Conservation (phyloP, 2,888 invertebrate species). For the Metellina segmentata region DNA sequence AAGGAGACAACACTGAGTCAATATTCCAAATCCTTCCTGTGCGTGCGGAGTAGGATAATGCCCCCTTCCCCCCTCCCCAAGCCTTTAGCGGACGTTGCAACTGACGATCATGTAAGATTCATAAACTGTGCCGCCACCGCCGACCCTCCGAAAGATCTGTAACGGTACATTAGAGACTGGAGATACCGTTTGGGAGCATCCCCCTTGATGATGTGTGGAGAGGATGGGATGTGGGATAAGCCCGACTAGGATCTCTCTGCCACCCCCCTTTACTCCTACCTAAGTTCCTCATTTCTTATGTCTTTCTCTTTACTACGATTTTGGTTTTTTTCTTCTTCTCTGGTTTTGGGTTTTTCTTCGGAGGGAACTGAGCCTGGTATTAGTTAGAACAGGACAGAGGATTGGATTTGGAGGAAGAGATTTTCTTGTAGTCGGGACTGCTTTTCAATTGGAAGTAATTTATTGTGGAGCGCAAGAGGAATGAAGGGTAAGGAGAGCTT, state of each 20-base stretch:
- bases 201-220: background rate
- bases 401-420: background rate
- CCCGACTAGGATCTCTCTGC: too few relatives aligned
- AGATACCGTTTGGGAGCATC: background rate
- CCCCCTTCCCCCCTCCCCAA: background rate
- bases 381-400: background rate
- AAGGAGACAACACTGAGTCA: background rate
- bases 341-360: background rate
- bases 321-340: background rate
- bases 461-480: background rate
- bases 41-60: background rate
- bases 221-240: background rate
- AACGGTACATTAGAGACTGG: constrained; percentile 38
- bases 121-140: background rate
- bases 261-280: background rate
- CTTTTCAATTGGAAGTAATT: too few relatives aligned
- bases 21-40: background rate
- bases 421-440: background rate
- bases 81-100: background rate
- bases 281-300: background rate
- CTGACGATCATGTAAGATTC: constrained; percentile 49
- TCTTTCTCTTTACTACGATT: too few relatives aligned
- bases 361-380: background rate
- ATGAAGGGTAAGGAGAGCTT: background rate
- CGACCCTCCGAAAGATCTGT: constrained; percentile 1